phyloP scores from a whole-genome alignment of 2,797 vertebrate species.

The Enteromius fasciolatus region DNA sequence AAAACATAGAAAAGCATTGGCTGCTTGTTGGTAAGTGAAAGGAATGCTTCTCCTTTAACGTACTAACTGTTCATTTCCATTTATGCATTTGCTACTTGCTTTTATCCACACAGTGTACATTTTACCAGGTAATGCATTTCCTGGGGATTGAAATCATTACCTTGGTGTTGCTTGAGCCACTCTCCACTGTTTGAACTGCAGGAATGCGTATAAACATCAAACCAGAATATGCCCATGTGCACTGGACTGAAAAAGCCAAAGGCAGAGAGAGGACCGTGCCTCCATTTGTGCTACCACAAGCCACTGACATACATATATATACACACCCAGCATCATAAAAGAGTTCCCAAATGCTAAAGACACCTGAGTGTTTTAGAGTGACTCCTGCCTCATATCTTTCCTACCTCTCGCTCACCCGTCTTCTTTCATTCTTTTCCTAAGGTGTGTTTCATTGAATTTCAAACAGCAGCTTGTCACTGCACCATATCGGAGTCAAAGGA shows the following conservation, averaged over 20 bases:
- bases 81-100: neutral
- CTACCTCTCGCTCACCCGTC: constrained; percentile 55
- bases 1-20: neutral
- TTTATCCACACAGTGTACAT: neutral
- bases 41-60: neutral
- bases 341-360: constrained; percentile 9
- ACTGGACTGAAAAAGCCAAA: neutral
- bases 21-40: neutral
- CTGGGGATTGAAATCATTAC: neutral
- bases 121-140: neutral
- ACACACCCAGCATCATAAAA: constrained; percentile 3
- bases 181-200: neutral
- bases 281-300: neutral
- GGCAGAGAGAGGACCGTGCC: neutral
- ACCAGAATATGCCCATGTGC: neutral
- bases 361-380: constrained; percentile 4
- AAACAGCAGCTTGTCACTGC: constrained; percentile 57
- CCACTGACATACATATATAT: neutral
- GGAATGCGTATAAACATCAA: neutral
- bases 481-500: constrained; percentile 46
- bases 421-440: constrained; percentile 56
- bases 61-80: neutral
- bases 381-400: constrained; percentile 17
- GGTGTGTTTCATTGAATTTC: constrained; percentile 68
- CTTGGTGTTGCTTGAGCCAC: neutral